A percentile compares a stretch with the other conserved stretches of the same genome.
Evolutionary conservation across 2,113 vertebrate genomes (phyloP).

Genomic region (Synodontis membranacea): DNA sequence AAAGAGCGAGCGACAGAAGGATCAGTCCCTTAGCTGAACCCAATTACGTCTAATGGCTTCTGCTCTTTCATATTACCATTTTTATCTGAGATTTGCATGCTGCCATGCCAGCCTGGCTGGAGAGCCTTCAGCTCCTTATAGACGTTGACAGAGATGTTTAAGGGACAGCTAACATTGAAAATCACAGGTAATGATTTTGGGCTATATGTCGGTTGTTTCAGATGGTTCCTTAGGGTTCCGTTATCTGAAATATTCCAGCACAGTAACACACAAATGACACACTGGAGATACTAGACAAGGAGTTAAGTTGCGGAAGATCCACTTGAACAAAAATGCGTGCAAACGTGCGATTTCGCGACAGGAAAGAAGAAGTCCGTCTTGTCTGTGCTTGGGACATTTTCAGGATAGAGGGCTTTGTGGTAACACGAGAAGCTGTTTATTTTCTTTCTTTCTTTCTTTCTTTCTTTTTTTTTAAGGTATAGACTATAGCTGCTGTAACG

Average conservation of each 20-base stretch:
- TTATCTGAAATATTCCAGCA: neutral
- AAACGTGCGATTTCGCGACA: neutral
- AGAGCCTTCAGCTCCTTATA: slow-evolving; percentile 53
- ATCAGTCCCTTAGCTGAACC: slow-evolving; percentile 38
- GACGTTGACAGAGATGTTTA: slow-evolving; percentile 16
- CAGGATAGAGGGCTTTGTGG: neutral
- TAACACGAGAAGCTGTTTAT: too few relatives aligned
- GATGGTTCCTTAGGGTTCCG: neutral
- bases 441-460: too few relatives aligned
- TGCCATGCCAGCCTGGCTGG: slow-evolving; percentile 54
- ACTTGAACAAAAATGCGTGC: neutral
- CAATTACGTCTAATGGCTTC: slow-evolving; percentile 44
- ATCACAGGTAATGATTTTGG: neutral
- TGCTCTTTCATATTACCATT: slow-evolving; percentile 53
- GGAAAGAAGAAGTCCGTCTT: neutral
- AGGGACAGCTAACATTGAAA: slow-evolving; percentile 9
- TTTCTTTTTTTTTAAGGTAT: too few relatives aligned
- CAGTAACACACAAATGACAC: neutral
- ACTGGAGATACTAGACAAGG: neutral
- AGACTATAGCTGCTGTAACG: neutral
- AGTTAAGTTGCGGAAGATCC: neutral
- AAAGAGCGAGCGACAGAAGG: slow-evolving; percentile 13
- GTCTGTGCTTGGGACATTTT: neutral
- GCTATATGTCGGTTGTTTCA: neutral
- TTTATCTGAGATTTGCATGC: slow-evolving; percentile 64